Conservation (phyloP, 2,888 invertebrate genomes). For the Phaonia tiefii region DNA sequence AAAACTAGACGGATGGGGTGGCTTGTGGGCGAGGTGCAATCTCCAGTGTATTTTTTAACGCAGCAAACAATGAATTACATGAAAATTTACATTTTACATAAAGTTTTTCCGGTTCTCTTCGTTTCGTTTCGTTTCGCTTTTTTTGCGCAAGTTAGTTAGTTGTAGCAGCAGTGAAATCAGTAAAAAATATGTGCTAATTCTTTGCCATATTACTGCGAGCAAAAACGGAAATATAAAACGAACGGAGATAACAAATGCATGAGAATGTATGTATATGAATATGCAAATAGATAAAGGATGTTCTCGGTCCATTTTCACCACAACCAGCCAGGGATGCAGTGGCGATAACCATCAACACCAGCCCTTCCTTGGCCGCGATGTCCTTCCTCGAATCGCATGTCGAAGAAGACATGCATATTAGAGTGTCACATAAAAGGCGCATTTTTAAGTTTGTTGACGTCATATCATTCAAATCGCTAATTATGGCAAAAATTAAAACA, state of each 20-base stretch:
- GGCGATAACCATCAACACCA: slow-evolving; percentile 18
- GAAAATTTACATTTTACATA: slow-evolving; percentile 62
- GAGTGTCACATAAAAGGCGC: too few relatives aligned
- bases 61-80: slow-evolving; percentile 64
- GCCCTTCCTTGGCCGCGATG: slow-evolving; percentile 21
- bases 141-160: slow-evolving; percentile 28
- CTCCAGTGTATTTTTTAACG: slow-evolving; percentile 33
- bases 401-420: slow-evolving; percentile 2
- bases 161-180: slow-evolving; percentile 56
- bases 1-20: background rate
- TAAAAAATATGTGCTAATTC: slow-evolving; percentile 66
- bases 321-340: slow-evolving; percentile 34
- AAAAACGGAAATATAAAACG: slow-evolving; percentile 42
- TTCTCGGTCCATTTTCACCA: slow-evolving; percentile 43
- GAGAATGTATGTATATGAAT: slow-evolving; percentile 63
- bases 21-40: slow-evolving; percentile 11
- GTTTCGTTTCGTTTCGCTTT: background rate
- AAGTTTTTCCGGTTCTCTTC: slow-evolving; percentile 33
- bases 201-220: slow-evolving; percentile 47
- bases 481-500: too few relatives aligned
- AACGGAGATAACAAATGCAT: slow-evolving; percentile 64
- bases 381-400: background rate
- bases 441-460: too few relatives aligned
- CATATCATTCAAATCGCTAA: too few relatives aligned
- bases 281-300: slow-evolving; percentile 63